Evolutionary conservation across 2,113 vertebrate genomes (phyloP).

Genomic region (Bettongia penicillata): DNA sequence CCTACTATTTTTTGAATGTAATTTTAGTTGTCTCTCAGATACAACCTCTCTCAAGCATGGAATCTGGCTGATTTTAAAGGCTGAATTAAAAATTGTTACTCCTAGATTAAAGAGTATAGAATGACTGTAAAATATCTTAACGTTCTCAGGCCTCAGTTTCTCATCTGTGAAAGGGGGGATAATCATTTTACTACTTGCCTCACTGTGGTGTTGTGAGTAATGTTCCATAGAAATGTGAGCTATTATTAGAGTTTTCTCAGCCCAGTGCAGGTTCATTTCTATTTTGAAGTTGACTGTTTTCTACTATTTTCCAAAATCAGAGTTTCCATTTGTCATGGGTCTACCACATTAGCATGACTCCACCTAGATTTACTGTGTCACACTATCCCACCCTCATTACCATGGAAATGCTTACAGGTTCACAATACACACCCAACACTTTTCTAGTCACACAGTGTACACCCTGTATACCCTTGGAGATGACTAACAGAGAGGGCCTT

Average conservation of each 20-base stretch:
- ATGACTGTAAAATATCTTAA: background rate
- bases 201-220: background rate
- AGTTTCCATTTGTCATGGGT: background rate
- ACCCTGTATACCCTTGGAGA: background rate
- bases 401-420: background rate
- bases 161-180: background rate
- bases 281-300: background rate
- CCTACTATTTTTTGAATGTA: background rate
- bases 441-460: background rate
- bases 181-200: background rate
- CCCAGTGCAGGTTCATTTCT: background rate
- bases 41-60: background rate
- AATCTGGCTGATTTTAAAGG: background rate
- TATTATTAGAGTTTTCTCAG: background rate
- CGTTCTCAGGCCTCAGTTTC: background rate
- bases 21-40: background rate
- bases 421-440: background rate
- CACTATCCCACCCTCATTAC: background rate
- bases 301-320: background rate
- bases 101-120: background rate
- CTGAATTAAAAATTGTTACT: background rate
- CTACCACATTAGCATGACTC: background rate
- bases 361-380: background rate
- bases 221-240: background rate
- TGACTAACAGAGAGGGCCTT: background rate